Conservation (phyloP, 2,888 invertebrate genomes). For the Pollenia angustigena region DNA sequence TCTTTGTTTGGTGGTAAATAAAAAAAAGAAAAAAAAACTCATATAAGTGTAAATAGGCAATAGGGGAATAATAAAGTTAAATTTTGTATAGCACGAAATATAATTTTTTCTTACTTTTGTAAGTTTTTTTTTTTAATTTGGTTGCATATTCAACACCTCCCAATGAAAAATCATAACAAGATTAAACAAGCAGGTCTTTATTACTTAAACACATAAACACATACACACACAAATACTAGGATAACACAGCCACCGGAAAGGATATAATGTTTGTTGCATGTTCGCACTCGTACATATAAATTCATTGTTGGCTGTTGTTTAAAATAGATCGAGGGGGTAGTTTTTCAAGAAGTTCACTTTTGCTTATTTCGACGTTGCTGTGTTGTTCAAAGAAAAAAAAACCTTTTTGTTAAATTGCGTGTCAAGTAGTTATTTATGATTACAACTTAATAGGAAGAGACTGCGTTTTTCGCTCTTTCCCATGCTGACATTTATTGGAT, state of each 20-base stretch:
- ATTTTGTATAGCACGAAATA: constrained; percentile 38
- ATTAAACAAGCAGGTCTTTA: constrained; percentile 61
- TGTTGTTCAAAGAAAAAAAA: constrained; percentile 22
- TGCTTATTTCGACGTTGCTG: constrained; percentile 9
- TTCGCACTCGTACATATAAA: constrained; percentile 25
- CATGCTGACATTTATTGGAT: constrained; percentile 35
- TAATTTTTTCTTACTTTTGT: constrained; percentile 38
- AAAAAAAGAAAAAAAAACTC: not conserved
- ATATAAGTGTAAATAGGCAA: constrained; percentile 60
- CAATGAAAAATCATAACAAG: constrained; percentile 69
- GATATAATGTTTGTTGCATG: constrained; percentile 60
- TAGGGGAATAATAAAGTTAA: constrained; percentile 67
- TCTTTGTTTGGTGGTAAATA: constrained; percentile 25
- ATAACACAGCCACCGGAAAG: constrained; percentile 22
- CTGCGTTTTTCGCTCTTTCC: constrained; percentile 19
- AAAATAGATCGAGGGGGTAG: constrained; percentile 49
- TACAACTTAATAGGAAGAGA: constrained; percentile 68
- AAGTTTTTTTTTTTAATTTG: constrained; percentile 20
- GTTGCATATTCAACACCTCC: constrained; percentile 68
- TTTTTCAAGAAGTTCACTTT: constrained; percentile 60
- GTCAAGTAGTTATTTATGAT: constrained; percentile 72
- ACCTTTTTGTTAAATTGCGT: constrained; percentile 72
- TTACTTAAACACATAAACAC: constrained; percentile 14
- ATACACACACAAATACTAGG: not conserved
- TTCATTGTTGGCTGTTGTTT: constrained; percentile 34